These are phyloP conservation scores for Pseudochirops corinnae DNA, from an alignment of 2,797 vertebrate species.

Conservation along the genomic window DNA sequence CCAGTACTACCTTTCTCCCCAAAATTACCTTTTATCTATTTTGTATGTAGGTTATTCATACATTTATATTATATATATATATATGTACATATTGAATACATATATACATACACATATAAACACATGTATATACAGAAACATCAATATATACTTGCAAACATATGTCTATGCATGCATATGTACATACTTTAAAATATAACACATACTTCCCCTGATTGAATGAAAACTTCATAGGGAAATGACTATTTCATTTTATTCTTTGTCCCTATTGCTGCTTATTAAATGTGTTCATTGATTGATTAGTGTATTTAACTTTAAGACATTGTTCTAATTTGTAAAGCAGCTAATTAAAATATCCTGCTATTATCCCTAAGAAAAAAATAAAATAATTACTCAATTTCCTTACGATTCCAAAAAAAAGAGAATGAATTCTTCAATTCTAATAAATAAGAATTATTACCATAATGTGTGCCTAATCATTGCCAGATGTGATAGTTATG, in stretches of 20 bases:
- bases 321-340: background rate
- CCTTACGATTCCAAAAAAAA: background rate
- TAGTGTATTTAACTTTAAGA: background rate
- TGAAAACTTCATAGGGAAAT: background rate
- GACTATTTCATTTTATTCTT: background rate
- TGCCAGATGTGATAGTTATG: background rate
- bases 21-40: background rate
- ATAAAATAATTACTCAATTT: conserved; percentile 41
- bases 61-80: background rate
- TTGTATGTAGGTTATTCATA: background rate
- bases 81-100: too few relatives aligned
- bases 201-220: background rate
- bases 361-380: background rate
- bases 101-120: too few relatives aligned
- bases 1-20: background rate
- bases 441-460: background rate
- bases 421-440: background rate
- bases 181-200: background rate
- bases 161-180: background rate
- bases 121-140: too few relatives aligned
- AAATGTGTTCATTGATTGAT: background rate
- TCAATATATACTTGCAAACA: background rate
- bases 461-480: background rate
- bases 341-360: conserved; percentile 42
- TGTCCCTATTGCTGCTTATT: background rate